Evolutionary conservation across 2,888 invertebrate genomes (phyloP), one percentile per base, ranked within the genome.

Genomic region (Epiperipatus broadwayi): DNA sequence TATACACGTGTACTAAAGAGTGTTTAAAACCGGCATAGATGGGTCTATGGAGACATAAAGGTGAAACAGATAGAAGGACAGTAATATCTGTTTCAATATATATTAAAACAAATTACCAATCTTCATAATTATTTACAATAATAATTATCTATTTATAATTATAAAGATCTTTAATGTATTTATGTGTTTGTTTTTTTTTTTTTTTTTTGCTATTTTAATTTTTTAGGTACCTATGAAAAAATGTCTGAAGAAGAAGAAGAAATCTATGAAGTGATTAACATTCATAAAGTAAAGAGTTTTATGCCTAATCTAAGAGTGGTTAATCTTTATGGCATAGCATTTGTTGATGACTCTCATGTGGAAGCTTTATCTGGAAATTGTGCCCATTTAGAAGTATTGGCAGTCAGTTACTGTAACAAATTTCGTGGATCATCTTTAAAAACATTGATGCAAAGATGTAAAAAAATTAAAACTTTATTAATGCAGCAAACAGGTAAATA

Each of bases 191-290:
- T 30, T 5, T 7, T 1, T 40, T 5, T 18, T 19, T 7, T 10
- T 15, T 29, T 14, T 12, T 32, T 42, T 20, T n/a, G 19, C 25
- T 22, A 18, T 8, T 35, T 37, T 38, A 36, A 41, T 43, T 15
- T 31, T 37, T 18, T 56, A 78, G 78, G 91, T 10, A 93, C 91
- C 0, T 93, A 93, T 56, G 93, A 93, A 57, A 91, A 91, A 57
- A 77, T 89, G 3, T 89, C 93, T 57, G 93, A 95, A 55, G 95
- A 93, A 52, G 95, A 97, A 53, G 97, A 99, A 55, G 97, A 99
- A 65, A 91, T 95, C 50, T 93, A 93, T 61, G 93, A 93, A 60
- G 91, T 91, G 4, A 89, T 99, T 50, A 99, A 99, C 65, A 89
- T 99, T 19, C 91, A 93, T 60, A 97, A 93, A 57, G 67, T 99